Conservation (phyloP, 2,113 vertebrate species). For the Psilopsiagon aymara region DNA sequence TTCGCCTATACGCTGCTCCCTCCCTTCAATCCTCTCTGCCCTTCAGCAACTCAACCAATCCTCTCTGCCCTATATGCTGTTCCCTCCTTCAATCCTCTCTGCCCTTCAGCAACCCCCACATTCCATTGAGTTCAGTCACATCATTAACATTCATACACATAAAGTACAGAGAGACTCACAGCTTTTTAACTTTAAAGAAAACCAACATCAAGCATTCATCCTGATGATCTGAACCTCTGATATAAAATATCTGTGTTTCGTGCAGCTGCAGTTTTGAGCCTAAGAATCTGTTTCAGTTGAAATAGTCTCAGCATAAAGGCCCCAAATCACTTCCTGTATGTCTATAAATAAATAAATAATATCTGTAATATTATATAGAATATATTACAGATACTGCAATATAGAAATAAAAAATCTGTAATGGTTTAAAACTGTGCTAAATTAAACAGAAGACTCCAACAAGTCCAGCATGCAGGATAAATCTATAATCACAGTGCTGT, state of each 20-base stretch:
- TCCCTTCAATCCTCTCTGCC: background rate
- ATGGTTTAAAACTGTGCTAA: background rate
- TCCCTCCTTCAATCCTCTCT: background rate
- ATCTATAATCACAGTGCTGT: background rate
- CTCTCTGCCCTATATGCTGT: background rate
- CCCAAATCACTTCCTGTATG: background rate
- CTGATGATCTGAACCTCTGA: background rate
- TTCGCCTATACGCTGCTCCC: background rate
- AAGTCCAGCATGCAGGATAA: background rate
- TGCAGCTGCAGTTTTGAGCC: background rate
- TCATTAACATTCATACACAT: background rate
- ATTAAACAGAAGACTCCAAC: background rate
- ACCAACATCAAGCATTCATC: background rate
- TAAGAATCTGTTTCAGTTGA: background rate
- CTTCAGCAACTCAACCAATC: background rate
- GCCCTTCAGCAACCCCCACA: background rate
- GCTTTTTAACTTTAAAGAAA: slow-evolving; percentile 14
- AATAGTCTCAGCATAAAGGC: background rate
- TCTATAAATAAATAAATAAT: background rate
- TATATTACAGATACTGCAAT: background rate
- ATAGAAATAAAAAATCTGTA: background rate
- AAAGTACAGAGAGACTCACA: background rate
- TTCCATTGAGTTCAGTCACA: background rate
- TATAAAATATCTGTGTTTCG: background rate
- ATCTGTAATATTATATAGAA: background rate